Base-by-base conservation (phyloP, 2,888 invertebrate species). In the Exephanes ischioxanthus region DNA sequence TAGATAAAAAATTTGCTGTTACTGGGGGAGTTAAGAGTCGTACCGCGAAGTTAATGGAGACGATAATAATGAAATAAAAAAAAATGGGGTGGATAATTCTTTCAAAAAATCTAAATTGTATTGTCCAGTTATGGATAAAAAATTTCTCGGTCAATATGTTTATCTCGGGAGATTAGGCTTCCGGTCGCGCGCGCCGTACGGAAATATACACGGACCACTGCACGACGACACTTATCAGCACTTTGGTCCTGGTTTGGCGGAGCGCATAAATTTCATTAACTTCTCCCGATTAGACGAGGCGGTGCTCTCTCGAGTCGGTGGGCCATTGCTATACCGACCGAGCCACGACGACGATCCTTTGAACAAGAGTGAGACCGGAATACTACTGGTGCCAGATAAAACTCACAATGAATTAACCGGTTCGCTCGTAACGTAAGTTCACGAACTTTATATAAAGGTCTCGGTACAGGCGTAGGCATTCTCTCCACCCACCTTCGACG, bases 181-280 rank as follows among this genome's bases (percentile, higher is more conserved):
- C 45, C 30, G 48, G n/a, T 41, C 37, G 22, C n/a, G n/a, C 63
- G 22, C 67, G 26, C 26, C 2, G 30, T 45, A 19, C 16, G 30
- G 63, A 48, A 79, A 45, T 22, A 14, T 63, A 61, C 48, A 61
- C 61, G 19, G 48, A 63, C 3, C 16, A 3, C 67, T 11, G 26
- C 26, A 26, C 55, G 63, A 9, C 26, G 22, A 61, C 48, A 61
- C 22, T 71, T 79, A 71, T 63, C 80, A 67, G 67, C 19, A 33
- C 22, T 51, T 41, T 22, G 26, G 51, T 22, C 37, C 66, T 30
- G 19, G 19, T 67, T 73, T 73, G 45, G 22, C 41, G 55, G 53
- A 41, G 58, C 67, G 55, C 73, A 73, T 80, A 80, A 80, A 80
- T 80, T 80, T 73, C 45, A 73, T 67, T 80, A 72, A 73, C 58